A percentile compares a stretch with the other conserved stretches of the same genome.
These are phyloP conservation scores for Agrochola macilenta DNA, from an alignment of 2,888 invertebrate genomes.

Conservation along the genomic window DNA sequence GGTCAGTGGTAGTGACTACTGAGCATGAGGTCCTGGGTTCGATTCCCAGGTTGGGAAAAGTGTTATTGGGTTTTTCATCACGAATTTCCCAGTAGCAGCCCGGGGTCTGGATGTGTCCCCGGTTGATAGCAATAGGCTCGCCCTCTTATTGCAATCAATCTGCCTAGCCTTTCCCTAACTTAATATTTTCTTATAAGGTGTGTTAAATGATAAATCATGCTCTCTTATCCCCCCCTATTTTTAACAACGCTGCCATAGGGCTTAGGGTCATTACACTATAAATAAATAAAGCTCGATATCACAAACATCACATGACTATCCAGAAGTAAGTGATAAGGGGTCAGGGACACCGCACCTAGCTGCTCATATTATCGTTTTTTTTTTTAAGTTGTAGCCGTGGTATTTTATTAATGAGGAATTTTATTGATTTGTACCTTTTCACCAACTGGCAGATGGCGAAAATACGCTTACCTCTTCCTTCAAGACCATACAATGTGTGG, in stretches of 20 bases:
- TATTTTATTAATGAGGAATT: neutral
- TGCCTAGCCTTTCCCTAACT: no score
- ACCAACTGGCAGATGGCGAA: neutral
- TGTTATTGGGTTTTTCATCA: no score
- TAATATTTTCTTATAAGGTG: no score
- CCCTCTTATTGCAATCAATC: no score
- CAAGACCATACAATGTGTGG: no score
- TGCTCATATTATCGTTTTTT: neutral
- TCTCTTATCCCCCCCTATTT: no score
- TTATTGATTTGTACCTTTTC: neutral
- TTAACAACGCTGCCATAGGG: neutral
- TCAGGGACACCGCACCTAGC: conserved; percentile 40
- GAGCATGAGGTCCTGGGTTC: neutral
- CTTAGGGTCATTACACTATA: conserved; percentile 40
- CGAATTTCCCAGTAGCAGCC: neutral
- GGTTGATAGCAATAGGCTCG: no score
- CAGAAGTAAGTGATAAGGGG: conserved; percentile 52
- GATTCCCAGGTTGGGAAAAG: neutral
- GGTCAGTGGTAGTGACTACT: neutral
- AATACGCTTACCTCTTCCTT: neutral
- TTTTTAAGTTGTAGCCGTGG: neutral
- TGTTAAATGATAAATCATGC: no score
- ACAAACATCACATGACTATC: conserved; percentile 52
- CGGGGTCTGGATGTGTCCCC: no score
- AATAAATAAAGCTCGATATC: conserved; percentile 41